phyloP scores from a whole-genome alignment of 2,113 vertebrate species.

The Polypterus senegalus region DNA sequence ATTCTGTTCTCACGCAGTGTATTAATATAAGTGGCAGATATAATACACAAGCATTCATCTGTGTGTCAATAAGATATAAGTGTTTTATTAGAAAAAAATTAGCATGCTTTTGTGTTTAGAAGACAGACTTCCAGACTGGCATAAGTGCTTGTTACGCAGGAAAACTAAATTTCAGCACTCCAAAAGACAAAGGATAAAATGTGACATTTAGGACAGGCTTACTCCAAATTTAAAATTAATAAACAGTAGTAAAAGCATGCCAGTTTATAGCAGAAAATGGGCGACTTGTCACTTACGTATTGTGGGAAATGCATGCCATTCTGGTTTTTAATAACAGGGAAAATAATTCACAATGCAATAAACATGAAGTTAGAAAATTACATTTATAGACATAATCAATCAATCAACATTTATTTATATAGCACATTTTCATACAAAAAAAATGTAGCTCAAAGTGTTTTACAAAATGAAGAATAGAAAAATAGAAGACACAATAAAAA shows the following conservation, averaged over 20 bases:
- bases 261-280: constrained; percentile 57
- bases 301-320: constrained; percentile 86
- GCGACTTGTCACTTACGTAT: constrained; percentile 78
- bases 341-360: constrained; percentile 78
- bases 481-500: too few relatives aligned
- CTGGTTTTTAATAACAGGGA: constrained; percentile 62
- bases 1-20: not conserved
- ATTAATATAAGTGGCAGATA: too few relatives aligned
- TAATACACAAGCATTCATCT: too few relatives aligned
- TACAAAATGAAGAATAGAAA: too few relatives aligned
- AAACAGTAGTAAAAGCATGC: constrained; percentile 52
- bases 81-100: too few relatives aligned
- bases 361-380: constrained; percentile 66
- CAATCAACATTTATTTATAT: too few relatives aligned
- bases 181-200: constrained; percentile 10
- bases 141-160: too few relatives aligned
- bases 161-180: constrained; percentile 3
- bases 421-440: too few relatives aligned
- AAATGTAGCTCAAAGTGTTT: too few relatives aligned
- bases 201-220: constrained; percentile 48
- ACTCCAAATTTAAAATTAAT: constrained; percentile 65
- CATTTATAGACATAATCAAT: constrained; percentile 8
- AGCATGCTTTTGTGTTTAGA: too few relatives aligned
- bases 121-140: too few relatives aligned
- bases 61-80: too few relatives aligned